Base-by-base conservation (phyloP, 1,140 invertebrate genomes). In the Penaeus vannamei region DNA sequence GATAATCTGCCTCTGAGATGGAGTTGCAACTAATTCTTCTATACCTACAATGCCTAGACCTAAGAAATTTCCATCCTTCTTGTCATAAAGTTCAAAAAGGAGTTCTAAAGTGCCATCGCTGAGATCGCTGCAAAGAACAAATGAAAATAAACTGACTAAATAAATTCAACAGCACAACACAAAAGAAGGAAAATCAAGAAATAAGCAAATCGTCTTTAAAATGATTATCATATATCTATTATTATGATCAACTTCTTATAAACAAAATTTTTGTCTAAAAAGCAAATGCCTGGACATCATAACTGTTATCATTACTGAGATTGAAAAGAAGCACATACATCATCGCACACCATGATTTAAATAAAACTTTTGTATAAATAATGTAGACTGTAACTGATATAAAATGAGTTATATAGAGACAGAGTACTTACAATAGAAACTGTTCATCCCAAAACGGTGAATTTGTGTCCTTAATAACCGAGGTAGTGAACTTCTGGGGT, bases 361-460 rank as follows among this genome's bases (percentile, higher is more conserved):
- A 53, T 53, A 53, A 53, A 12, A 53, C 17, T 53, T 53, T 1
- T 53, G 5, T 53, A 53, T 14, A 14, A 53, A 14, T 53, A 53
- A 53, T 53, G 10, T 10, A 53, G 53, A 53, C 53, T 17, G 8
- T 53, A 53, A 53, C 53, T 17, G 53, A 53, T 53, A 53, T 53
- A 53, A 53, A 8, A 53, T 53, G 53, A 53, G 53, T 53, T 12
- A 53, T 53, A 53, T 53, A 53, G 17, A 53, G 72, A 60, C n/a
- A 89, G 17, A 22, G 46, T 86, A 96, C 96, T 96, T 94, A 99
- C 98, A 99, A 99, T 88, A 98, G 94, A 93, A 99, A 99, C 92
- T 98, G 97, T 94, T 99, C 98, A 92, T 99, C 97, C 98, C 98
- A 99, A 91, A 95, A 94, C 1, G 98, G 98, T 92, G 95, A 96